Evolutionary conservation across 1,140 invertebrate genomes (phyloP).

Genomic region (Ostrea edulis): DNA sequence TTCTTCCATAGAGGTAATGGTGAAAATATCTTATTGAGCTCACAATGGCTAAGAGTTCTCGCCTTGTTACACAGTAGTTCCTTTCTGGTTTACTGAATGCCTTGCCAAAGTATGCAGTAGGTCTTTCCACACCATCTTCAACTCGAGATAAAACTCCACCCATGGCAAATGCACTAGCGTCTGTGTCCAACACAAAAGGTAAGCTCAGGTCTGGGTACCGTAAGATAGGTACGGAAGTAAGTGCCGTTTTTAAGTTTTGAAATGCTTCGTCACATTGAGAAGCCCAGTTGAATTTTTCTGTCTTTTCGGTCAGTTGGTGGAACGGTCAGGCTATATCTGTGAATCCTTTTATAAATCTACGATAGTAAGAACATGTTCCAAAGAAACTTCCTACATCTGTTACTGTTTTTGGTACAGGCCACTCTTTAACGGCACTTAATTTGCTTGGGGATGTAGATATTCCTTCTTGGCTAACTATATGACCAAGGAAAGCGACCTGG

Average conservation of each 20-base stretch:
- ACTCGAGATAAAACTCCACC: no score
- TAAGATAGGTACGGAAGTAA: neutral
- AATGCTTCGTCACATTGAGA: no score
- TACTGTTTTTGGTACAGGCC: conserved; percentile 69
- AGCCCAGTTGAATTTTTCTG: no score
- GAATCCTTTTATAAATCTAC: conserved; percentile 66
- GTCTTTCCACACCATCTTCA: no score
- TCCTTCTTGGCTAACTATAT: conserved; percentile 47
- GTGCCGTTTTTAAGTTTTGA: no score
- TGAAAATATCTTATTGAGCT: no score
- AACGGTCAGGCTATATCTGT: no score
- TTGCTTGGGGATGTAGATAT: conserved; percentile 73
- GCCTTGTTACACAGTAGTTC: conserved; percentile 65
- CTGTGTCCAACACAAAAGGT: conserved; percentile 40
- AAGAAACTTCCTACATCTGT: conserved; percentile 70
- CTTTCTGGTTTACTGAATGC: conserved; percentile 52
- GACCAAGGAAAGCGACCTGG: conserved; percentile 60
- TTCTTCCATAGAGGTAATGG: no score
- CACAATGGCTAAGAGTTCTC: conserved; percentile 63
- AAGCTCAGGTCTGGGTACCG: neutral
- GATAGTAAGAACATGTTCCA: conserved; percentile 65
- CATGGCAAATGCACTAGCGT: conserved; percentile 56
- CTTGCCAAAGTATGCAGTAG: no score
- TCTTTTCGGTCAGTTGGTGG: no score
- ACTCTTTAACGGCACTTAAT: conserved; percentile 67